Percentiles rank a stretch among this genome's conserved stretches.
Evolutionary conservation across 2,113 vertebrate genomes (phyloP).

Genomic region (Atrichornis clamosus): DNA sequence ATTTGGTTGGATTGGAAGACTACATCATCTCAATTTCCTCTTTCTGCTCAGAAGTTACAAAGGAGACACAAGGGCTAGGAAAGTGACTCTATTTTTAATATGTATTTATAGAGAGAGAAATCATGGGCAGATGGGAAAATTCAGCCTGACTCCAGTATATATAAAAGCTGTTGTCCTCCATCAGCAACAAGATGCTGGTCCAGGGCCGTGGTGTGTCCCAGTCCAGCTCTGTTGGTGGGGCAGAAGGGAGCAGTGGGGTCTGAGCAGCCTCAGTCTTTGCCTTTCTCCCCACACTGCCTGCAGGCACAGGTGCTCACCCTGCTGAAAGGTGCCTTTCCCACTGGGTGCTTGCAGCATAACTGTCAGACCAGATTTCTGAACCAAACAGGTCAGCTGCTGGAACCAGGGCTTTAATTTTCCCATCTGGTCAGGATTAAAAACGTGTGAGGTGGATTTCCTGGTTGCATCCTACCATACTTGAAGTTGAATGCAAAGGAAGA

Average conservation of each 20-base stretch:
- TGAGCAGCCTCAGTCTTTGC: background rate
- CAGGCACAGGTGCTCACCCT: background rate
- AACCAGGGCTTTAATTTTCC: background rate
- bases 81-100: background rate
- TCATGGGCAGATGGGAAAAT: background rate
- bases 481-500: background rate
- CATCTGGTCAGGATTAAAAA: background rate
- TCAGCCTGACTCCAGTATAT: background rate
- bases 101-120: background rate
- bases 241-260: background rate
- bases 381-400: background rate
- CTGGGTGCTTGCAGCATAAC: background rate
- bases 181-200: background rate
- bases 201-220: background rate
- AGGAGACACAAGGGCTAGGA: background rate
- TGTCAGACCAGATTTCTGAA: background rate
- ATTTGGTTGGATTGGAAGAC: background rate
- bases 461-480: background rate
- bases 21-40: background rate
- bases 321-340: background rate
- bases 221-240: background rate
- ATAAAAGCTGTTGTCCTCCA: background rate
- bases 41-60: background rate
- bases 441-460: background rate
- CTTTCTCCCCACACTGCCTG: background rate